These are phyloP conservation scores for Penaeus monodon DNA, from an alignment of 2,888 invertebrate species.

Conservation along the genomic window DNA sequence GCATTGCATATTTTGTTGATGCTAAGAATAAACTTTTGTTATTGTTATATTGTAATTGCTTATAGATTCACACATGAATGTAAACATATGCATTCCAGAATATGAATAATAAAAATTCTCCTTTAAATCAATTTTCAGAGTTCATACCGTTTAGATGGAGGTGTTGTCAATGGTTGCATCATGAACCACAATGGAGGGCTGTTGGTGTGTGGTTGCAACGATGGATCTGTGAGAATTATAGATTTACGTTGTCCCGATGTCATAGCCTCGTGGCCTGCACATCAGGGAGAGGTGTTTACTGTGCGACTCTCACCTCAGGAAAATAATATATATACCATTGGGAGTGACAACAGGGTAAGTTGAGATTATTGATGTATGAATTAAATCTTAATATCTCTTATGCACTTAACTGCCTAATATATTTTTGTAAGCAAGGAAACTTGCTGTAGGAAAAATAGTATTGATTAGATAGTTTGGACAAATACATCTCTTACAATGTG, in stretches of 20 bases:
- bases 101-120: constrained; percentile 21
- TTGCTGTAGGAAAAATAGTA: too few species aligned
- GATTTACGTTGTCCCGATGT: constrained; percentile 74
- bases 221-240: constrained; percentile 75
- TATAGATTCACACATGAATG: too few species aligned
- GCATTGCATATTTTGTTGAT: too few species aligned
- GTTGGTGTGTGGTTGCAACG: constrained; percentile 74
- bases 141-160: constrained; percentile 66
- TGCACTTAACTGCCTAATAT: too few species aligned
- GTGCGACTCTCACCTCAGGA: constrained; percentile 74
- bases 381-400: too few species aligned
- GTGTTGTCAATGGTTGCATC: constrained; percentile 73
- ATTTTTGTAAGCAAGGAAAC: too few species aligned
- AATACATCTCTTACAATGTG: too few species aligned
- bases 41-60: too few species aligned
- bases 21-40: too few species aligned
- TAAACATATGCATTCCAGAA: too few species aligned
- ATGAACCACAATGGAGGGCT: constrained; percentile 77
- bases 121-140: constrained; percentile 17
- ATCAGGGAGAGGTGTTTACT: constrained; percentile 74
- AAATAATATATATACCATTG: constrained; percentile 74
- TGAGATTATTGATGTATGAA: too few species aligned
- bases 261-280: constrained; percentile 74
- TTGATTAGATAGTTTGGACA: too few species aligned
- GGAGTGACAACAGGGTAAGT: constrained; percentile 74